Evolutionary conservation across 2,113 vertebrate species (phyloP), one percentile per base, ranked within the genome.

Genomic region (Plestiodon gilberti): DNA sequence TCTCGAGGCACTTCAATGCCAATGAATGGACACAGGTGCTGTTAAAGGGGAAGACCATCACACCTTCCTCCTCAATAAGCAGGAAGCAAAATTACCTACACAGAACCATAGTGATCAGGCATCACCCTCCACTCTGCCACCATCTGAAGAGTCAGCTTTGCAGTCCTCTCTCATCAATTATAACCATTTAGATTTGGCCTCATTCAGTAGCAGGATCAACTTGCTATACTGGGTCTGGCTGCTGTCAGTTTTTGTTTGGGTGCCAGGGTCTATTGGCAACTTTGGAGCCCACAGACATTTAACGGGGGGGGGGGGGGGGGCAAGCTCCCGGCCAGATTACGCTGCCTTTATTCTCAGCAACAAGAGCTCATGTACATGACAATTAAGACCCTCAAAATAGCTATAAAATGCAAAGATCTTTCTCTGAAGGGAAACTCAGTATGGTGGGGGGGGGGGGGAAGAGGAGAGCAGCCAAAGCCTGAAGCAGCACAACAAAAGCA

Each of bases 261-360:
- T 89, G 93, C 87, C 40, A 89, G 84, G 78, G 38, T 71, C 84
- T 90, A 84, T 92, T 94, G 93, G 92, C 78, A 89, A 43, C 73
- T 89, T 94, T 91, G 82, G 91, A 94, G 85, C 3, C 78, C 87
- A 91, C 94, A 93, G 73, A 57, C 23, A 83, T 93, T 73, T 94
- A 94, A 83, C 95, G 94, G 79, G 95, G 91, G 86, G 82, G 83
- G 94, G 82, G 95, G 94, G 79, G 95, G 91, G 86, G 82, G 83
- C 92, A 92, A 93, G 91, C 90, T 95, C 91, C 92, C 92, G 94
- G 93, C 87, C 87, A 92, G 91, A 87, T 86, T n/a, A n/a, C 17
- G 30, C 65, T 33, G 65, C 65, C 43, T 48, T 48, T 48, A 48
- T 48, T 48, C 43, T 48, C 55, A 57, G n/a, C 89, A 92, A 71